Evolutionary conservation across 2,888 invertebrate genomes (phyloP).

Genomic region (Coenonympha arcania): DNA sequence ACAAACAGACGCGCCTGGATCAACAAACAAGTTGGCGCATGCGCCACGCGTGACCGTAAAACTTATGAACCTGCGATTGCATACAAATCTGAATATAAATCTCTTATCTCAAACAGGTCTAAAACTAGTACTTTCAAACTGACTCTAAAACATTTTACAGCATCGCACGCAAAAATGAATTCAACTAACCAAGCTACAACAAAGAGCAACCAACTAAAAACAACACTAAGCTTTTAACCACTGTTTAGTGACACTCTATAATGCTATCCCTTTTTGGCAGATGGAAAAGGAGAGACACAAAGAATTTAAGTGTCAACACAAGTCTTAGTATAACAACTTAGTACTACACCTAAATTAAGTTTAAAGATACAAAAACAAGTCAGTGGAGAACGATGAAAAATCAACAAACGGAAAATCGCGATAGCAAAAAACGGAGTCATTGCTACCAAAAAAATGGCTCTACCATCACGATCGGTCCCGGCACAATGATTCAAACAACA

Average conservation of each 20-base stretch:
- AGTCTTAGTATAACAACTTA: no score
- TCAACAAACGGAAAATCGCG: slow-evolving; percentile 17
- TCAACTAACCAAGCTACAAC: no score
- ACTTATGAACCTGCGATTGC: slow-evolving; percentile 9
- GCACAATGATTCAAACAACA: slow-evolving; percentile 28
- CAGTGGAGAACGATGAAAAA: background rate
- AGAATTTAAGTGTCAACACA: no score
- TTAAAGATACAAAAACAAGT: no score
- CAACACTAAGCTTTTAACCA: no score
- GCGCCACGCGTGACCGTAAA: slow-evolving; percentile 32
- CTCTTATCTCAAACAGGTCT: background rate
- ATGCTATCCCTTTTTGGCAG: no score
- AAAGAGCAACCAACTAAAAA: no score
- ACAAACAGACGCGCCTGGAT: slow-evolving; percentile 51
- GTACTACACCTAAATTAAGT: no score
- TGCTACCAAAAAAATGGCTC: slow-evolving; percentile 28
- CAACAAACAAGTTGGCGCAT: slow-evolving; percentile 50
- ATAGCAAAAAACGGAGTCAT: slow-evolving; percentile 21
- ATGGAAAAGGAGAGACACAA: no score
- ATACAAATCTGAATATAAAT: slow-evolving; percentile 7
- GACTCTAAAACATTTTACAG: no score
- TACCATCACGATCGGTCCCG: slow-evolving; percentile 25
- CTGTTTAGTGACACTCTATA: no score
- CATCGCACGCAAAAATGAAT: no score
- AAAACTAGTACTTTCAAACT: background rate